Evolutionary conservation across 2,113 vertebrate species (phyloP).

Genomic region (Microcebus jonahi): DNA sequence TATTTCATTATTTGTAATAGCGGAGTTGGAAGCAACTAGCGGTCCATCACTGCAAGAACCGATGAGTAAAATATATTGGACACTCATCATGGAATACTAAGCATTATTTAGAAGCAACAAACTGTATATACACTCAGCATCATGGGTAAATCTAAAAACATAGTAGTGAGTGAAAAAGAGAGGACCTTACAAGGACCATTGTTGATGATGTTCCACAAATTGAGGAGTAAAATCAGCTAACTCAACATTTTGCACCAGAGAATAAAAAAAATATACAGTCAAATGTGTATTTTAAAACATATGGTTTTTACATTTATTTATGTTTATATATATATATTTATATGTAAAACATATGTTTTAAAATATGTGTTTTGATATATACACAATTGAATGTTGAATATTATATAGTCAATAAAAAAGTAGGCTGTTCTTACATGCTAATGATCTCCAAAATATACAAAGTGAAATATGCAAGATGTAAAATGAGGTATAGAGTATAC

Average conservation of each 20-base stretch:
- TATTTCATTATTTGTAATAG: background rate
- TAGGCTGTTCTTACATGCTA: background rate
- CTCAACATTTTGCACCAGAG: background rate
- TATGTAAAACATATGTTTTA: background rate
- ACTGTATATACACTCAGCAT: background rate
- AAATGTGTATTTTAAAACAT: background rate
- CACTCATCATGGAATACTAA: background rate
- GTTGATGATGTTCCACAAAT: background rate
- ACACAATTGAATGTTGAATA: slow-evolving; percentile 5
- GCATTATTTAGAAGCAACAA: background rate
- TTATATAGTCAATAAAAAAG: background rate
- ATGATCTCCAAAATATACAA: background rate
- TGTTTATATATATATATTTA: background rate
- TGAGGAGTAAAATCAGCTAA: background rate
- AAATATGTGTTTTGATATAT: background rate
- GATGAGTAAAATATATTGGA: background rate
- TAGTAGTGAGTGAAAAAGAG: background rate
- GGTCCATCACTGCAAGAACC: background rate
- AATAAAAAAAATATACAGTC: background rate
- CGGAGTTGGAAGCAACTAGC: background rate
- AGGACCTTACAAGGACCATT: background rate
- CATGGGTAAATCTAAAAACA: background rate
- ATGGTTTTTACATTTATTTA: background rate
- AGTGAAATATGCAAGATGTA: slow-evolving; percentile 7
- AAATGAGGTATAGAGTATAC: background rate